Conservation (phyloP, 1,140 invertebrate genomes). For the Lordiphosa mommai region DNA sequence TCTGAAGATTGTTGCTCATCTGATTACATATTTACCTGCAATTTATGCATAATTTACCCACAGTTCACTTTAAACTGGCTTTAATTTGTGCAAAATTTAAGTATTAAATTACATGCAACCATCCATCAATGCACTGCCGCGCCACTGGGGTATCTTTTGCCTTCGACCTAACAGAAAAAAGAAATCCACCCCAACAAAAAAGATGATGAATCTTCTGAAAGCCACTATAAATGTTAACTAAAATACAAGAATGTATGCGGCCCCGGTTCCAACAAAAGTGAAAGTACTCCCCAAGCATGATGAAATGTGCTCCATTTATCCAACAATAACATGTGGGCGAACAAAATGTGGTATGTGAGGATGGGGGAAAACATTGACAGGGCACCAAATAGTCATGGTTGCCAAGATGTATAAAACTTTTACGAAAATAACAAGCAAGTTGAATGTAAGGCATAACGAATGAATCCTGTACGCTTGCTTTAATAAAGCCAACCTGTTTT, state of each 20-base stretch:
- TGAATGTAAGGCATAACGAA: constrained; percentile 31
- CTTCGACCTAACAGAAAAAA: constrained; percentile 4
- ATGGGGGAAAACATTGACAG: constrained; percentile 25
- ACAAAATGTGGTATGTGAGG: no score
- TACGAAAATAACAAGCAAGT: constrained; percentile 16
- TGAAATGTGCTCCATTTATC: constrained; percentile 52
- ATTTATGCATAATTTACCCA: constrained; percentile 67
- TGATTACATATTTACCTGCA: constrained; percentile 74
- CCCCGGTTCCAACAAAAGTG: constrained; percentile 36
- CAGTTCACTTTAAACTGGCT: constrained; percentile 28
- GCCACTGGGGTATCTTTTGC: no score
- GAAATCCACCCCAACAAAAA: constrained; percentile 11
- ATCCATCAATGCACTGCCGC: constrained; percentile 6
- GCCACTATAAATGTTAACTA: constrained; percentile 59
- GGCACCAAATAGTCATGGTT: constrained; percentile 20
- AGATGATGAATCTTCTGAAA: constrained; percentile 62
- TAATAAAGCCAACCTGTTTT: neutral
- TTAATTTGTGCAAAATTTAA: constrained; percentile 25
- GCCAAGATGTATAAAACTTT: constrained; percentile 28
- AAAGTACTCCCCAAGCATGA: constrained; percentile 46
- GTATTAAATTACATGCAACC: constrained; percentile 10
- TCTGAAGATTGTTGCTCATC: constrained; percentile 58
- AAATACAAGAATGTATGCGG: constrained; percentile 41
- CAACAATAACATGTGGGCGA: constrained; percentile 44
- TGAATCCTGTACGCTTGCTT: constrained; percentile 12